Evolutionary conservation across 2,797 vertebrate genomes (phyloP).

Genomic region (Columba guinea): DNA sequence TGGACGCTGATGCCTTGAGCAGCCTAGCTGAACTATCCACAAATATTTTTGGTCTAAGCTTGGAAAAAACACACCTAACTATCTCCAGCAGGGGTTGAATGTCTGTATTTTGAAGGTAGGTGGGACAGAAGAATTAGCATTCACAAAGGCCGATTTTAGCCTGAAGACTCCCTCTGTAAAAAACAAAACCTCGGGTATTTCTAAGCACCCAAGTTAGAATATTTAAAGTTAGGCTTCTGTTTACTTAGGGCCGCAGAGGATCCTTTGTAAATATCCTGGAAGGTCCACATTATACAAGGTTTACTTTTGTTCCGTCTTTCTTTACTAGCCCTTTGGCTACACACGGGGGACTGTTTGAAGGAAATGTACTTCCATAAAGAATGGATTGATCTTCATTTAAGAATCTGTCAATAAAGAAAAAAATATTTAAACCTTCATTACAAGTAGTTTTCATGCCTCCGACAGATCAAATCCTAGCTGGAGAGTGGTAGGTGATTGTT

Average conservation of each 20-base stretch:
- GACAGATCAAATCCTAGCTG: background rate
- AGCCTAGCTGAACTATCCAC: background rate
- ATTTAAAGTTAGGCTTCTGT: background rate
- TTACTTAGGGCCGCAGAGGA: background rate
- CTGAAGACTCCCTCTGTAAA: background rate
- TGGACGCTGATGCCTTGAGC: background rate
- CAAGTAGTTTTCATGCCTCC: background rate
- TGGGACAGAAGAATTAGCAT: background rate
- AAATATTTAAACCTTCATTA: background rate
- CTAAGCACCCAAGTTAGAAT: background rate
- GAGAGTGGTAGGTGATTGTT: background rate
- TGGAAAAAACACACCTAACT: background rate
- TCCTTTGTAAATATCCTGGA: background rate
- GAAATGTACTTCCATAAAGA: background rate
- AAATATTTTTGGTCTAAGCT: background rate
- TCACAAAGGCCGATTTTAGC: background rate
- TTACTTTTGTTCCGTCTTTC: background rate
- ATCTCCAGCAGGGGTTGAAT: background rate
- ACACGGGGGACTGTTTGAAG: background rate
- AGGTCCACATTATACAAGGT: background rate
- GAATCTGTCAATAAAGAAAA: background rate
- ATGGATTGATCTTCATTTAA: background rate
- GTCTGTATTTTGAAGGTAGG: background rate
- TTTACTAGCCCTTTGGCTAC: background rate
- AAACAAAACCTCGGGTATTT: background rate